Base-by-base conservation (phyloP, 2,113 vertebrate genomes). In the Marmota monax region DNA sequence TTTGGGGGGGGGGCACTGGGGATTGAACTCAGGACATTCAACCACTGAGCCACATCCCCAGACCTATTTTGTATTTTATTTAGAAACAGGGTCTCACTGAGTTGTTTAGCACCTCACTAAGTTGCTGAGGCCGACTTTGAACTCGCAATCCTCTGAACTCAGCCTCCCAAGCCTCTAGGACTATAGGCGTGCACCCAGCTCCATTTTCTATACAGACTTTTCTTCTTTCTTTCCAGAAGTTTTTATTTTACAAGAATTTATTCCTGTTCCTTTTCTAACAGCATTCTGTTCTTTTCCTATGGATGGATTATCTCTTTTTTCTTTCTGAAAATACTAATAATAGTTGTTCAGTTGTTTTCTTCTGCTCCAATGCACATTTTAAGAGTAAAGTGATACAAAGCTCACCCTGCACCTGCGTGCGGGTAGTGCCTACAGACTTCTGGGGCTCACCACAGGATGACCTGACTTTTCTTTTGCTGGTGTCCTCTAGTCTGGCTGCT, bases 221-320 rank as follows among this genome's bases (percentile, higher is more conserved):
- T 37, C n/a, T 39, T 56, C 45, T 87, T 67, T 65, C 13, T 92
- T 87, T 61, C 53, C 16, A 63, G 5, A 29, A 94, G 58, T 73
- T 95, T 96, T 34, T 67, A 84, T 70, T 78, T 78, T 82, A 82
- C 72, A 69, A 45, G 5, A 10, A 92, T 88, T 84, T 94, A 79
- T 37, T 34, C 7, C 42, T 61, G 22, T 48, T 84, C 51, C 58
- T 92, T 96, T 86, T 82, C 72, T 84, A 74, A 82, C 9, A 61
- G 5, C 18, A 61, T 67, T 22, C 39, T 92, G 6, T 72, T 84
- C 48, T 92, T 94, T 20, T 89, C 22, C 51, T 48, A 13, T 17
- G 34, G 65, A 29, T 37, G 7, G 8, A 80, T 25, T 27, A 29
- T 23, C 1, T n/a, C 48, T 7, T 72, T 61, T 88, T 25, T 69